A percentile compares a stretch with the other conserved stretches of the same genome.
Evolutionary conservation across 1,140 invertebrate genomes (phyloP).

Genomic region (Bombus consobrinus): DNA sequence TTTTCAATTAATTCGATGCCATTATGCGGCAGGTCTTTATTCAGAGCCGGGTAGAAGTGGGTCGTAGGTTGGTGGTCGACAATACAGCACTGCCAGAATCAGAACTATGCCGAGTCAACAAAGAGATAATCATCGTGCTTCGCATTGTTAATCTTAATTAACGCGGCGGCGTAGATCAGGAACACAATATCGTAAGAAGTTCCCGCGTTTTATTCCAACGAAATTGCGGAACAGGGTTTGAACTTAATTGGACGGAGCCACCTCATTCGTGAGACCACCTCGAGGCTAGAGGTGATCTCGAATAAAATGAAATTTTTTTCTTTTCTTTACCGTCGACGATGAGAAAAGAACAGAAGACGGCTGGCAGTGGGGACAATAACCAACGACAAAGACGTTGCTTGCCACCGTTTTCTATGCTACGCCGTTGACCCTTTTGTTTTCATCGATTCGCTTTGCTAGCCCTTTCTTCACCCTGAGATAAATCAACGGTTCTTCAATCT

Average conservation of each 20-base stretch:
- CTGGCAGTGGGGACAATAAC: conserved; percentile 6
- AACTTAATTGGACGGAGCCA: conserved; percentile 37
- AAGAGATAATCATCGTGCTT: conserved; percentile 62
- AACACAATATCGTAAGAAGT: conserved; percentile 52
- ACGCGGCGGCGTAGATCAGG: conserved; percentile 38
- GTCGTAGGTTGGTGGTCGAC: conserved; percentile 50
- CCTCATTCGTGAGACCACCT: not conserved
- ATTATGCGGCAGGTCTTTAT: conserved; percentile 53
- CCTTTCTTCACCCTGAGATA: not conserved
- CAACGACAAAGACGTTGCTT: conserved; percentile 27
- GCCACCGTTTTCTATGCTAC: conserved; percentile 6
- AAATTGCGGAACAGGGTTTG: conserved; percentile 17
- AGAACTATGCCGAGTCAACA: conserved; percentile 55
- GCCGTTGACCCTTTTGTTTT: conserved; percentile 28
- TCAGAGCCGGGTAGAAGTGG: conserved; percentile 34
- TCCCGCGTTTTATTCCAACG: conserved; percentile 24
- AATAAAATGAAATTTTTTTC: conserved; percentile 33
- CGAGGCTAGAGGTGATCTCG: not conserved
- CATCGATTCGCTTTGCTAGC: not conserved
- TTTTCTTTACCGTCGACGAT: not conserved
- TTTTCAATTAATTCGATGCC: conserved; percentile 62
- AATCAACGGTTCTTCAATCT: too few relatives aligned
- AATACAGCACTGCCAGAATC: conserved; percentile 52
- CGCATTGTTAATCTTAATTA: conserved; percentile 67
- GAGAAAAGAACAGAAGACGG: not conserved